Evolutionary conservation across 1,140 invertebrate species (phyloP).

Genomic region (Drosophila dunni): DNA sequence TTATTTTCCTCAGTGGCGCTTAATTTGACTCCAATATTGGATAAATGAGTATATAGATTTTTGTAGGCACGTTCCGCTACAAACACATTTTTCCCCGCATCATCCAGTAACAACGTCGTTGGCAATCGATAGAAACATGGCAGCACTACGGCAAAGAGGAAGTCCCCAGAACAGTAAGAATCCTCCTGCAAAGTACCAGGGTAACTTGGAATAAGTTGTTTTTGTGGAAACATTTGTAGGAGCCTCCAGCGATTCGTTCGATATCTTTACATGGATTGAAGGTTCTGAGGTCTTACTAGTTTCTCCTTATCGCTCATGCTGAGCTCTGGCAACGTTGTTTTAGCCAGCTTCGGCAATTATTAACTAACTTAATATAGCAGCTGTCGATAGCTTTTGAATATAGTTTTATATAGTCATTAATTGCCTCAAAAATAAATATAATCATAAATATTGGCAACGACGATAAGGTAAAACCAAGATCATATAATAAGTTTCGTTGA

Average conservation of each 20-base stretch:
- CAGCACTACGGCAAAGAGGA: conserved; percentile 69
- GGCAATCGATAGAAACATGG: conserved; percentile 68
- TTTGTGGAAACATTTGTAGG: not conserved
- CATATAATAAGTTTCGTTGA: not conserved
- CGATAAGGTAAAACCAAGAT: not conserved
- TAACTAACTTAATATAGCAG: not conserved
- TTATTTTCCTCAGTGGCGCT: conserved; percentile 88
- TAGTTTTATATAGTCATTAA: conserved; percentile 6
- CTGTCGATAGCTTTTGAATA: not conserved
- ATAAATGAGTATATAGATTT: conserved; percentile 88
- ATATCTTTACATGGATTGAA: not conserved
- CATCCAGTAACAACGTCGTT: conserved; percentile 57
- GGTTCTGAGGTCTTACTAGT: conserved; percentile 38
- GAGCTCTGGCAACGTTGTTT: not conserved
- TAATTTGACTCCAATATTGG: conserved; percentile 88
- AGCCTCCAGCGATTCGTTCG: conserved; percentile 1
- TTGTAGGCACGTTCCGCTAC: conserved; percentile 71
- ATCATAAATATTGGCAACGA: not conserved
- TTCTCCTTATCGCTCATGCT: conserved; percentile 63
- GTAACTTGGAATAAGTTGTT: conserved; percentile 34
- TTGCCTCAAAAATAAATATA: not conserved
- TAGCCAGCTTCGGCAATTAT: not conserved
- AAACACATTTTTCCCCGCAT: conserved; percentile 43
- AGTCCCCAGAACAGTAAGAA: conserved; percentile 69
- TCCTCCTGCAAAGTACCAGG: conserved; percentile 66